Conservation (phyloP, 2,888 invertebrate species). For the Noctua comes region DNA sequence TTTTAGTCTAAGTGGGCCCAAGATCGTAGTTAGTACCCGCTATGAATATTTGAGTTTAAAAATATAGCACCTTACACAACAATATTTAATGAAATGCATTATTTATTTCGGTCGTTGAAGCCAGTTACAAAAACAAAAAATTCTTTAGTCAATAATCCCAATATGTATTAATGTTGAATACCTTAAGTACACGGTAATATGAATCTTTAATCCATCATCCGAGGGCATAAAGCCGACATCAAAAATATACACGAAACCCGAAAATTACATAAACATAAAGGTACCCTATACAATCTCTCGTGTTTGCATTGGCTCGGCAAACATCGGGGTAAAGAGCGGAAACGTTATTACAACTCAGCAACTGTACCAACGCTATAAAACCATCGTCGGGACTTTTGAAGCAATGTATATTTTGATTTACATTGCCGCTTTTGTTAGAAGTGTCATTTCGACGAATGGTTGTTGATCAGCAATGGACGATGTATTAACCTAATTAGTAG, state of each 20-base stretch:
- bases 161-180: constrained; percentile 8
- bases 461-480: constrained; percentile 53
- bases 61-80: not conserved
- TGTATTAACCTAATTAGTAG: not conserved
- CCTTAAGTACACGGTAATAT: constrained; percentile 18
- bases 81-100: not conserved
- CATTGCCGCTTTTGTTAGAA: constrained; percentile 54
- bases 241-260: constrained; percentile 69
- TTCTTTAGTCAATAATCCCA: not conserved
- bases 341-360: constrained; percentile 84
- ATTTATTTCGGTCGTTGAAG: not conserved
- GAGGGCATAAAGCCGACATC: constrained; percentile 58
- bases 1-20: constrained; percentile 1
- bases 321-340: constrained; percentile 86
- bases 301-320: constrained; percentile 85
- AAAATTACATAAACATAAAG: constrained; percentile 75
- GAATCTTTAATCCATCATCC: constrained; percentile 52
- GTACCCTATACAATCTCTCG: constrained; percentile 75
- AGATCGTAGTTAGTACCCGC: not conserved
- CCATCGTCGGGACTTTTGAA: constrained; percentile 3
- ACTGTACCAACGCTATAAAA: constrained; percentile 61
- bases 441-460: fast-evolving
- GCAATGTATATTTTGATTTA: constrained; percentile 20
- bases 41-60: not conserved
- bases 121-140: not conserved